These are phyloP conservation scores for Ferdinandea cuprea DNA, from an alignment of 2,888 invertebrate species.

Conservation along the genomic window DNA sequence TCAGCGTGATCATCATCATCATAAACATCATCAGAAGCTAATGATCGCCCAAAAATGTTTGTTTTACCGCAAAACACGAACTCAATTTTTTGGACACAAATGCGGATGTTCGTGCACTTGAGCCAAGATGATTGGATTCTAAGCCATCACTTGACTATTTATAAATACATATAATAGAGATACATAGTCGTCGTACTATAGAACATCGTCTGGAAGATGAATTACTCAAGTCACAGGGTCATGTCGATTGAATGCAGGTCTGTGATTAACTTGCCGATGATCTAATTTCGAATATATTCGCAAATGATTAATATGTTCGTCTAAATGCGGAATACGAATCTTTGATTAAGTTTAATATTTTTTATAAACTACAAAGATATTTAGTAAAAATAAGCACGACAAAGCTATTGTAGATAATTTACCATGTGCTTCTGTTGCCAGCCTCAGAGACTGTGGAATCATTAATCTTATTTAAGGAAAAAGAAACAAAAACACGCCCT, in stretches of 20 bases:
- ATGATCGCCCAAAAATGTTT: not conserved
- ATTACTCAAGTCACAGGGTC: not conserved
- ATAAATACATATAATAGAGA: not conserved
- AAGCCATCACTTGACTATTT: constrained; percentile 1
- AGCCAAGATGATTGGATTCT: not conserved
- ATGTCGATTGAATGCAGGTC: not conserved
- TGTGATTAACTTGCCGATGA: not conserved
- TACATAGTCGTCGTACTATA: not conserved
- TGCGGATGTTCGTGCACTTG: constrained; percentile 10
- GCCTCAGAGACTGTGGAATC: too few relatives aligned
- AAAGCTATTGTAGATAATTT: too few relatives aligned
- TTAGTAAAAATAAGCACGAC: too few relatives aligned
- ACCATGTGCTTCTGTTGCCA: too few relatives aligned
- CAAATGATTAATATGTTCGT: not conserved
- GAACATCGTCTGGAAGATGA: not conserved
- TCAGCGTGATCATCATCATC: not conserved
- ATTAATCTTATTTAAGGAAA: too few relatives aligned
- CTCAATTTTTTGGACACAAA: not conserved
- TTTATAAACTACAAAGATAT: too few relatives aligned
- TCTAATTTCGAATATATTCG: not conserved
- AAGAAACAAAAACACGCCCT: too few relatives aligned
- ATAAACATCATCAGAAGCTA: not conserved
- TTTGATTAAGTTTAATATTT: not conserved
- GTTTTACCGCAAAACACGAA: not conserved
- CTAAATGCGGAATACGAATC: not conserved